A percentile compares a stretch with the other conserved stretches of the same genome.
Conservation (phyloP, 2,797 vertebrate species). For the Chelonia mydas region DNA sequence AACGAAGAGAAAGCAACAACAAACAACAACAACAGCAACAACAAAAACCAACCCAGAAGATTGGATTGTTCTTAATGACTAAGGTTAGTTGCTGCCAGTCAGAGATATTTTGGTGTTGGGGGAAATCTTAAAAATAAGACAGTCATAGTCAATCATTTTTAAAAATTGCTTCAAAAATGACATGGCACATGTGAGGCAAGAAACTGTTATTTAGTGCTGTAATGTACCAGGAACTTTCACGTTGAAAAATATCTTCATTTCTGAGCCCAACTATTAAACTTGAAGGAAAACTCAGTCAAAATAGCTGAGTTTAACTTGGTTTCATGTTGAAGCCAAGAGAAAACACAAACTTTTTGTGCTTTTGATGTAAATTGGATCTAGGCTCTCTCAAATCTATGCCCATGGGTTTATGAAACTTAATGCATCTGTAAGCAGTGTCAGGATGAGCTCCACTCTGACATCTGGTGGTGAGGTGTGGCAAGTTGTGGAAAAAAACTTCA, state of each 20-base stretch:
- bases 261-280: neutral
- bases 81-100: neutral
- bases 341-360: neutral
- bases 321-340: neutral
- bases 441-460: too few species aligned
- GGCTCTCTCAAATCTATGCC: neutral
- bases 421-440: too few species aligned
- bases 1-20: neutral
- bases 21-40: too few species aligned
- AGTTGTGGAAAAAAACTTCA: too few species aligned
- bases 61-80: neutral
- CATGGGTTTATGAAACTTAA: neutral
- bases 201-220: neutral
- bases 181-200: neutral
- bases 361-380: neutral
- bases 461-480: too few species aligned
- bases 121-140: neutral
- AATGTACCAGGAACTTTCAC: neutral
- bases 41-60: neutral
- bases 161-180: neutral
- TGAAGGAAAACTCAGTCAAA: neutral
- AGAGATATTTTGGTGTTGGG: neutral
- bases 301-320: neutral
- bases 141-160: accelerated
- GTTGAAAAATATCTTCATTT: neutral